phyloP scores from a whole-genome alignment of 2,888 invertebrate species.

The Eretmocerus hayati region DNA sequence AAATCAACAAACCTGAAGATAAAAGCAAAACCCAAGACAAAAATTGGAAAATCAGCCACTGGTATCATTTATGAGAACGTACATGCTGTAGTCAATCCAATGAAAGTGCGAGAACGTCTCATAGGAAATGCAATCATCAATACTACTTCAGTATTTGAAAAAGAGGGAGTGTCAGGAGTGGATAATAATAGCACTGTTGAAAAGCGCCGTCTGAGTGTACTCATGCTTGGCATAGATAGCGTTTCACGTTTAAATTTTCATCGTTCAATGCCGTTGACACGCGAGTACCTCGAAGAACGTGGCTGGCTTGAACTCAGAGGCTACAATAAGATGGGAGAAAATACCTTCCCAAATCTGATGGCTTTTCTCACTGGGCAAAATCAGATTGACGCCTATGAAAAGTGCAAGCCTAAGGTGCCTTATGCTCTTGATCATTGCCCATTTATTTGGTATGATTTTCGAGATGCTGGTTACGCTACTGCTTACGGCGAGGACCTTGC shows the following conservation, averaged over 20 bases:
- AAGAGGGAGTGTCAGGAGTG: too few species aligned
- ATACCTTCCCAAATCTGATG: slow-evolving; percentile 86
- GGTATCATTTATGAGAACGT: slow-evolving; percentile 50
- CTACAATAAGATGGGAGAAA: slow-evolving; percentile 76
- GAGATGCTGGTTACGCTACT: slow-evolving; percentile 65
- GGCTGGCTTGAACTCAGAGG: slow-evolving; percentile 69
- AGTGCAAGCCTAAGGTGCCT: slow-evolving; percentile 48
- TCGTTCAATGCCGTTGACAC: slow-evolving; percentile 68
- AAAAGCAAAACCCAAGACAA: slow-evolving; percentile 35
- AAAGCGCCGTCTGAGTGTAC: slow-evolving; percentile 57
- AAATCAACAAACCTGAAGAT: slow-evolving; percentile 24
- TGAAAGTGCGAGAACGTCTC: slow-evolving; percentile 48
- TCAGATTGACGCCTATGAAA: slow-evolving; percentile 47
- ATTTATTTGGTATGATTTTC: slow-evolving; percentile 72
- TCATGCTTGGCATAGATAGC: slow-evolving; percentile 79
- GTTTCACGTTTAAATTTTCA: slow-evolving; percentile 73
- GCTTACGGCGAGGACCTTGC: slow-evolving; percentile 75
- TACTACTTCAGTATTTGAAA: too few species aligned
- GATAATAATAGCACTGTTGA: neutral
- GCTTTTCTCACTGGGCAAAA: slow-evolving; percentile 69
- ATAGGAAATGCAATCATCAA: slow-evolving; percentile 8
- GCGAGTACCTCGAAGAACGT: slow-evolving; percentile 58
- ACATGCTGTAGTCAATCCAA: slow-evolving; percentile 52
- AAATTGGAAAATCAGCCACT: slow-evolving; percentile 13
- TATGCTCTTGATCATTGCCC: slow-evolving; percentile 61